phyloP scores from a whole-genome alignment of 2,888 invertebrate species.

The Helicoverpa assulta region DNA sequence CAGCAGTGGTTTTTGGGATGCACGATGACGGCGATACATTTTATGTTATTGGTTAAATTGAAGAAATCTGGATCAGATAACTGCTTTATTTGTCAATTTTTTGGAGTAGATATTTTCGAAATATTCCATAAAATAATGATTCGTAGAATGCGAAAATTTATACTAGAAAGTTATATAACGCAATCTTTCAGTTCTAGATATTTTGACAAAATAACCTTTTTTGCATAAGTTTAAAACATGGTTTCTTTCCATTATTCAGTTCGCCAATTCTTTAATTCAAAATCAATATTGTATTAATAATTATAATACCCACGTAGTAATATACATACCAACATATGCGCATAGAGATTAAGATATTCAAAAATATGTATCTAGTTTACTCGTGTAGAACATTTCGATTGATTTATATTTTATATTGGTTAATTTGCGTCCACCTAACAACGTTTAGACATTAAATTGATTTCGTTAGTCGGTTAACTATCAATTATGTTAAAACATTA shows the following conservation, averaged over 20 bases:
- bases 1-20: too few species aligned
- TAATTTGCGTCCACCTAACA: conserved; percentile 39
- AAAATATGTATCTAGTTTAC: conserved; percentile 58
- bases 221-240: too few species aligned
- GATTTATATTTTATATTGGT: conserved; percentile 55
- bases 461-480: conserved; percentile 50
- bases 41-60: neutral
- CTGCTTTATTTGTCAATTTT: too few species aligned
- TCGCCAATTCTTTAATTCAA: neutral
- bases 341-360: conserved; percentile 58
- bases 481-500: conserved; percentile 44
- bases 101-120: too few species aligned
- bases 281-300: neutral
- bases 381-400: conserved; percentile 46
- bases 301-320: conserved; percentile 8
- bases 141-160: too few species aligned
- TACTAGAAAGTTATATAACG: too few species aligned
- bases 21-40: neutral
- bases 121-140: too few species aligned
- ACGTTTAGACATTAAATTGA: conserved; percentile 49
- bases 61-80: too few species aligned
- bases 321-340: conserved; percentile 38
- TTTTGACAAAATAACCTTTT: too few species aligned
- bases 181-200: too few species aligned
- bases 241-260: too few species aligned